phyloP scores from a whole-genome alignment of 2,113 vertebrate genomes.

The Pantherophis guttatus region DNA sequence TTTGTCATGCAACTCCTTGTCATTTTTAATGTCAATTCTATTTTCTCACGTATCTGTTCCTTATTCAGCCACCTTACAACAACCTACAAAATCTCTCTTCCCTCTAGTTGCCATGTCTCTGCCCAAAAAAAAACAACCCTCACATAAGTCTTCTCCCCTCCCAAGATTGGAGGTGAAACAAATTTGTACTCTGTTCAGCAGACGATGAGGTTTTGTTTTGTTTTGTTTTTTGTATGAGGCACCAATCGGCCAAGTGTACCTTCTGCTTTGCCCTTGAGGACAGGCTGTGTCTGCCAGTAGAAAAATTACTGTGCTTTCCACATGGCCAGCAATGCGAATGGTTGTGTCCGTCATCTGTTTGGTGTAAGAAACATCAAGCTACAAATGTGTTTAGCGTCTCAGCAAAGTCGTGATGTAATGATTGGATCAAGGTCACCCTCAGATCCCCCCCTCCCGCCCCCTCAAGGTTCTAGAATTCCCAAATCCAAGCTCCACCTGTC shows the following conservation, averaged over 20 bases:
- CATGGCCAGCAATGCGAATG: neutral
- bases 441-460: no score
- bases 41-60: neutral
- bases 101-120: neutral
- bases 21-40: neutral
- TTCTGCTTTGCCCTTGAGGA: neutral
- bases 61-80: neutral
- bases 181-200: neutral
- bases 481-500: neutral
- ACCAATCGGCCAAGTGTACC: neutral
- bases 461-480: neutral
- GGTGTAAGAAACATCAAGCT: neutral
- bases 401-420: neutral
- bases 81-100: neutral
- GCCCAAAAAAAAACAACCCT: neutral
- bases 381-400: neutral
- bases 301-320: neutral
- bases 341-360: neutral
- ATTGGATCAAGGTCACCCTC: neutral
- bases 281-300: neutral
- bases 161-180: neutral
- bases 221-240: neutral
- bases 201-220: no score
- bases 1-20: neutral
- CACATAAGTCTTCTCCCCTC: neutral